Percentiles rank a stretch among this genome's conserved stretches.
phyloP scores from a whole-genome alignment of 2,797 vertebrate species.

The Typhlichthys eigenmanni region DNA sequence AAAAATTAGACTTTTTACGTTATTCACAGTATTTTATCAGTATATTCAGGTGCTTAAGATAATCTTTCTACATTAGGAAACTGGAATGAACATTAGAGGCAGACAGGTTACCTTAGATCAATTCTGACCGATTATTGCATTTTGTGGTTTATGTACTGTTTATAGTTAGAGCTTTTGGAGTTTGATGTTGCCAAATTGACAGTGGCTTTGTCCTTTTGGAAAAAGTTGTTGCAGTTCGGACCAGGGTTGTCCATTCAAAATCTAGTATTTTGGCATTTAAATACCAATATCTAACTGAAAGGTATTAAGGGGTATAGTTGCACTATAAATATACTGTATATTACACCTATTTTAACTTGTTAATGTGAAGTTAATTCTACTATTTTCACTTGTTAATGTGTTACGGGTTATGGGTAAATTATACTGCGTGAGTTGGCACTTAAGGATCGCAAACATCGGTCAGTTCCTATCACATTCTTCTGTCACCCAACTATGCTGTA shows the following conservation, averaged over 20 bases:
- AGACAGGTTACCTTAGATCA: conserved; percentile 42
- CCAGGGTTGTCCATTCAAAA: too few species aligned
- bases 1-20: conserved; percentile 73
- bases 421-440: conserved; percentile 71
- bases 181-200: too few species aligned
- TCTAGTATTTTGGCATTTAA: too few species aligned
- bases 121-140: conserved; percentile 40
- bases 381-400: conserved; percentile 10
- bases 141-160: conserved; percentile 20
- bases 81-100: conserved; percentile 69
- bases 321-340: too few species aligned
- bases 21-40: conserved; percentile 82
- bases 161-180: too few species aligned
- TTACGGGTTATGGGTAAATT: conserved; percentile 34
- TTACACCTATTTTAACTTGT: conserved; percentile 16
- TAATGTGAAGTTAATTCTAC: conserved; percentile 11
- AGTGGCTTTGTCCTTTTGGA: too few species aligned
- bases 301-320: too few species aligned
- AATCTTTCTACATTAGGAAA: conserved; percentile 71
- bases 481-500: conserved; percentile 51
- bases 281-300: too few species aligned
- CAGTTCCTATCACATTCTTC: conserved; percentile 64
- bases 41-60: conserved; percentile 68
- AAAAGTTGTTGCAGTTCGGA: too few species aligned
- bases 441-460: conserved; percentile 66